These are phyloP conservation scores for Phalanger gymnotis DNA, from an alignment of 2,797 vertebrate genomes.

Conservation along the genomic window DNA sequence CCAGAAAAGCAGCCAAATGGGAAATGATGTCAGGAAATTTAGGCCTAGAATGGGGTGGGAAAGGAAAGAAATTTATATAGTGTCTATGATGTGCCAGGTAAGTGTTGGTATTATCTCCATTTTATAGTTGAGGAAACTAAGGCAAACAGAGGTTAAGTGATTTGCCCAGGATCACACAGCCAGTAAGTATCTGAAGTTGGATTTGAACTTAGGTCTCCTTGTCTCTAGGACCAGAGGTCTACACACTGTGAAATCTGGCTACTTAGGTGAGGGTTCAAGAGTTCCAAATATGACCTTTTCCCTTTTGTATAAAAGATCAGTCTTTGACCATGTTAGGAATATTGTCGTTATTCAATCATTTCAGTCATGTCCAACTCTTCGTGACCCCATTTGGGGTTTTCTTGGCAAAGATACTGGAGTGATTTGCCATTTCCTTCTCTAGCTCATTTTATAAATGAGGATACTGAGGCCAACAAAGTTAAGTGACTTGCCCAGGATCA, in stretches of 20 bases:
- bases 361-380: background rate
- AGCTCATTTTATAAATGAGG: background rate
- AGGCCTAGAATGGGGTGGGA: background rate
- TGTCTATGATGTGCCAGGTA: background rate
- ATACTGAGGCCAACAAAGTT: background rate
- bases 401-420: background rate
- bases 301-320: background rate
- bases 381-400: background rate
- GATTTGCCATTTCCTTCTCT: background rate
- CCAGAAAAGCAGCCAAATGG: background rate
- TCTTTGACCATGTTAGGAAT: background rate
- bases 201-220: background rate
- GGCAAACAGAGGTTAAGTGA: background rate
- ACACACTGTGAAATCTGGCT: background rate
- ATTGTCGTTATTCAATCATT: background rate
- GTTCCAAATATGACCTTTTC: background rate
- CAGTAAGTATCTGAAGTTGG: background rate
- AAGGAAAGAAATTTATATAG: background rate
- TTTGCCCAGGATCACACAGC: background rate
- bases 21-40: background rate
- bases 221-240: background rate
- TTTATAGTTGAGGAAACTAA: background rate
- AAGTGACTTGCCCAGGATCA: background rate
- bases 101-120: background rate
- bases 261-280: background rate